These are phyloP conservation scores for Liposcelis brunnea DNA, from an alignment of 2,888 invertebrate species.

Conservation along the genomic window DNA sequence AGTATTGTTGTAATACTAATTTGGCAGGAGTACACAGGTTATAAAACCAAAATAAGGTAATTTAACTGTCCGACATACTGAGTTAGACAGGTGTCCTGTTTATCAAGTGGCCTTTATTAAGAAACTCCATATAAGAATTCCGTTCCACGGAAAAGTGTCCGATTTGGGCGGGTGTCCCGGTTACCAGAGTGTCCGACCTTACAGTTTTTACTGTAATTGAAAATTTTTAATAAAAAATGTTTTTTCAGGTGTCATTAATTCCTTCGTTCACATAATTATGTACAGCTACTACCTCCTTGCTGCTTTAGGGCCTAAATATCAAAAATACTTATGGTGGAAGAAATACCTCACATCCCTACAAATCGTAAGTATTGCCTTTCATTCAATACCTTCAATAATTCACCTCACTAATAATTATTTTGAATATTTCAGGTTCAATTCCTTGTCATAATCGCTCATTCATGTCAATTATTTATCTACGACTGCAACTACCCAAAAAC, in stretches of 20 bases:
- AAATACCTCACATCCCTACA: conserved; percentile 75
- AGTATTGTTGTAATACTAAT: no score
- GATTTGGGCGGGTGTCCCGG: no score
- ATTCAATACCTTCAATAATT: no score
- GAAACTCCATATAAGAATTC: no score
- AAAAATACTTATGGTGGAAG: conserved; percentile 91
- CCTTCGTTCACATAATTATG: conserved; percentile 83
- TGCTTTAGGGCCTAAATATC: conserved; percentile 71
- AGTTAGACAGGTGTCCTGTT: no score
- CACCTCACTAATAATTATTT: not conserved
- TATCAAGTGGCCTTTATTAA: no score
- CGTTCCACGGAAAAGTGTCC: no score
- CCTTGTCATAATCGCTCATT: not conserved
- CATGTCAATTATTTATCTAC: conserved; percentile 2
- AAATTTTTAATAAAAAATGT: not conserved
- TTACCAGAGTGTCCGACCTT: no score
- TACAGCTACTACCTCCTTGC: conserved; percentile 79
- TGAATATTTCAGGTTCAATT: conserved; percentile 10
- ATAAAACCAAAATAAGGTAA: no score
- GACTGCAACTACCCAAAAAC: conserved; percentile 6
- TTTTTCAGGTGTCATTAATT: conserved; percentile 48
- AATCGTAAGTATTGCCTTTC: conserved; percentile 30
- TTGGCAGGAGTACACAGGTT: no score
- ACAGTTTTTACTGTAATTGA: no score
- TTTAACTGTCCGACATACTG: no score